Evolutionary conservation across 2,797 vertebrate genomes (phyloP), one percentile per base, ranked within the genome.

Genomic region (Xenops minutus): DNA sequence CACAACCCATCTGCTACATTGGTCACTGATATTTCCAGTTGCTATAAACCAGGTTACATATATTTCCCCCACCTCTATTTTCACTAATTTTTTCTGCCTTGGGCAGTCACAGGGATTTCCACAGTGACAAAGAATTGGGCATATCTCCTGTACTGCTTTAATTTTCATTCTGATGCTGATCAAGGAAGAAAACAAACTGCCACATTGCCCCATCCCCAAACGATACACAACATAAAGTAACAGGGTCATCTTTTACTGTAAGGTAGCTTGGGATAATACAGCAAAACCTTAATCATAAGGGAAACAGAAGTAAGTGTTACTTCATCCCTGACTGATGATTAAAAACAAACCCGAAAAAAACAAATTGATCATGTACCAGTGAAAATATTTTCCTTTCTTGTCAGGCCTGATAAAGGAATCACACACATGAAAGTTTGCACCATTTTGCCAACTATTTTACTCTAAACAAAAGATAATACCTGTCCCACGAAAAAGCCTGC

Each of bases 361-460:
- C 17, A 36, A 37, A 21, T 7, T 34, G 39, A 2, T 12, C 13
- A 64, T 0, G 2, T 58, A 64, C 7, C 23, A 56, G 7, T 44
- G 39, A 17, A 87, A 37, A 46, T 3, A 51, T 3, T 48, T 14
- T 72, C 22, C 14, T 24, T 76, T 56, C 37, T 46, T 79, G 30
- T 58, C 51, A 73, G 13, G 27, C 27, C 37, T 66, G 46, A 49
- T 17, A 75, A 79, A 89, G 17, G 3, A 68, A 87, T 32, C 23
- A 12, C 0, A 2, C 19, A 14, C 6, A 19, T 1, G 0, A 66
- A 76, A 80, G 6, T 14, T 17, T 24, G 5, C 2, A 27, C 14
- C 23, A 34, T 49, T 77, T 39, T 59, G 11, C 26, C 48, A 91
- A 29, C 32, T 64, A 36, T 49, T 78, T 59, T 7, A 48, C 24